Percentiles rank a stretch among this genome's conserved stretches.
phyloP scores from a whole-genome alignment of 2,888 invertebrate genomes.

The Tricholauxania praeusta region DNA sequence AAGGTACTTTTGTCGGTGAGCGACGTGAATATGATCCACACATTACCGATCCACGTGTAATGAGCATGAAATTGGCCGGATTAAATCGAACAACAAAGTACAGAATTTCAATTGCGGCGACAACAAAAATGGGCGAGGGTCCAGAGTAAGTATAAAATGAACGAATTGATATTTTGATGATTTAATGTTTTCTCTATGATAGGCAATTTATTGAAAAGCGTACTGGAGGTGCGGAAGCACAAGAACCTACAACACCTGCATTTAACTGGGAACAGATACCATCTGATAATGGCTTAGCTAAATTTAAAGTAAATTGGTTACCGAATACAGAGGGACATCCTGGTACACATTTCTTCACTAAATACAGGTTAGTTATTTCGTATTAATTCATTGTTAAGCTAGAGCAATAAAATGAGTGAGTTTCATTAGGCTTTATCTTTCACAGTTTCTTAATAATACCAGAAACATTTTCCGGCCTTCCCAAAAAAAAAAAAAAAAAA shows the following conservation, averaged over 20 bases:
- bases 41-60: constrained; percentile 81
- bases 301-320: constrained; percentile 83
- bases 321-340: constrained; percentile 85
- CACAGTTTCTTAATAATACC: too few species aligned
- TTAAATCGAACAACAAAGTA: constrained; percentile 90
- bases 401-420: too few species aligned
- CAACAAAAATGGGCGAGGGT: constrained; percentile 90
- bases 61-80: constrained; percentile 85
- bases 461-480: not conserved
- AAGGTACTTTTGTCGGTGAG: constrained; percentile 73
- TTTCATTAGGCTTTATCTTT: too few species aligned
- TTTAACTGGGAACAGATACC: constrained; percentile 78
- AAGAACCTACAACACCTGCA: constrained; percentile 74
- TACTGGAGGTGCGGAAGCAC: constrained; percentile 71
- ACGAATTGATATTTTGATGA: not conserved
- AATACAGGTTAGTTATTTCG: constrained; percentile 71
- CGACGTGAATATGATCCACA: constrained; percentile 81
- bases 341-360: constrained; percentile 92
- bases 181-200: not conserved
- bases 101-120: constrained; percentile 85
- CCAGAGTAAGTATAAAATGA: constrained; percentile 71
- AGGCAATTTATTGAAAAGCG: constrained; percentile 83
- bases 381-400: not conserved
- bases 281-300: constrained; percentile 79
- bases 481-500: too few species aligned